Base-by-base conservation (phyloP, 2,797 vertebrate species). In the Dryobates pubescens region DNA sequence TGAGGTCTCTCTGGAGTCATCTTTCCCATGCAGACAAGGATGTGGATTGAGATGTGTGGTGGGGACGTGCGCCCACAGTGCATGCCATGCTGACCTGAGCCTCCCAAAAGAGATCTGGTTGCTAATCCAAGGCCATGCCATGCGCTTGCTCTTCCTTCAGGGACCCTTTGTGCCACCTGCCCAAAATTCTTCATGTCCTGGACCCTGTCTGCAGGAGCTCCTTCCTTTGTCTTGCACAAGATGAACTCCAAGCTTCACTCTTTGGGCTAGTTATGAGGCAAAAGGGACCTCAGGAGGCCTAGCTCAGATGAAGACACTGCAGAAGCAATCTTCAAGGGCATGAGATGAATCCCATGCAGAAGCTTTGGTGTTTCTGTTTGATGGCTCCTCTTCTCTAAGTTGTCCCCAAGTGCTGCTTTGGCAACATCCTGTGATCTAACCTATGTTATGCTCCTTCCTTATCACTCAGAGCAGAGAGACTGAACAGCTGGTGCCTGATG, bases 271-370 rank as follows among this genome's bases (percentile, higher is more conserved):
- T 88, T 32, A 10, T 7, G 30, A 67, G 10, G 20, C 9, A 41
- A 77, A 88, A 87, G 62, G 3, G 13, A 15, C 15, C 6, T 3
- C 10, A 8, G 26, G 26, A 4, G 26, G 10, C 19, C n/a, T 76
- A 15, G 3, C 17, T 63, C 9, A 10, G 6, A 5, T 38, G 41
- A 27, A 74, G 61, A 15, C 30, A 47, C 15, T 26, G 17, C 23
- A 43, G 57, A 82, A 79, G 9, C 0, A 2, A 32, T 0, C 0
- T 17, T 41, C 26, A 17, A 9, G 24, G 4, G 26, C 9, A 1
- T 36, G 19, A 67, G 26, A 16, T 1, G 2, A 71, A 67, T n/a
- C 10, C 41, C 2, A 1, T 6, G 10, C 68, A 78, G 15, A 13
- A 78, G 14, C 36, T 62, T 67, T 26, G 2, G 7, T 17, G 17